These are phyloP conservation scores for Acromyrmex heyeri DNA, from an alignment of 1,140 invertebrate genomes.

Conservation along the genomic window DNA sequence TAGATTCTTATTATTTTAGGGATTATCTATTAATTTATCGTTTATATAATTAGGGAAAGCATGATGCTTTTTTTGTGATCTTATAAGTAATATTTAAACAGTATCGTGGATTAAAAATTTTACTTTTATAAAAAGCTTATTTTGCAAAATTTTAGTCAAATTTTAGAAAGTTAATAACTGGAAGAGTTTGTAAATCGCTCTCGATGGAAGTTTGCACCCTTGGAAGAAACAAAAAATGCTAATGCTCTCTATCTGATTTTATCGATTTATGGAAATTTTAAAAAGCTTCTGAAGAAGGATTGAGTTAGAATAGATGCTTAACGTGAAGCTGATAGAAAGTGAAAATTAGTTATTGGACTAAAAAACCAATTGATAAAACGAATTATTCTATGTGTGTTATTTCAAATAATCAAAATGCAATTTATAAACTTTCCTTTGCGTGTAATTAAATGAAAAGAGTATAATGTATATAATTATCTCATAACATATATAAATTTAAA, in stretches of 20 bases:
- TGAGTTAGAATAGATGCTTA: conserved; percentile 7
- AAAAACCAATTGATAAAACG: background rate
- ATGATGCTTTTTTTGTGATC: background rate
- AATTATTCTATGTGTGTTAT: background rate
- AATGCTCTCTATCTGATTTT: conserved; percentile 29
- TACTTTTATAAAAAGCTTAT: background rate
- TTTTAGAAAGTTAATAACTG: conserved; percentile 24
- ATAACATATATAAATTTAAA: background rate
- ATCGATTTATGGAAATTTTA: conserved; percentile 57
- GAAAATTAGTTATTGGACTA: background rate
- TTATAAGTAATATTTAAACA: background rate
- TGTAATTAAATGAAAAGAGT: conserved; percentile 6
- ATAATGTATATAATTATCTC: background rate
- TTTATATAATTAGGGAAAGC: background rate
- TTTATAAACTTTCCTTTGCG: background rate
- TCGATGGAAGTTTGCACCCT: conserved; percentile 31
- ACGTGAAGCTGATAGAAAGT: background rate
- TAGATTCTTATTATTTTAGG: background rate
- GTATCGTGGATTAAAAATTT: conserved; percentile 10
- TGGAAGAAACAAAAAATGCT: conserved; percentile 28
- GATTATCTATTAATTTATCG: background rate
- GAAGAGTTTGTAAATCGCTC: conserved; percentile 32
- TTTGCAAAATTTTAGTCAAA: conserved; percentile 37
- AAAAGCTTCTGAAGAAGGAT: conserved; percentile 6
- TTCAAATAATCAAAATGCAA: background rate